A percentile compares a stretch with the other conserved stretches of the same genome.
Conservation (phyloP, 1,140 invertebrate genomes). For the Orussus abietinus region DNA sequence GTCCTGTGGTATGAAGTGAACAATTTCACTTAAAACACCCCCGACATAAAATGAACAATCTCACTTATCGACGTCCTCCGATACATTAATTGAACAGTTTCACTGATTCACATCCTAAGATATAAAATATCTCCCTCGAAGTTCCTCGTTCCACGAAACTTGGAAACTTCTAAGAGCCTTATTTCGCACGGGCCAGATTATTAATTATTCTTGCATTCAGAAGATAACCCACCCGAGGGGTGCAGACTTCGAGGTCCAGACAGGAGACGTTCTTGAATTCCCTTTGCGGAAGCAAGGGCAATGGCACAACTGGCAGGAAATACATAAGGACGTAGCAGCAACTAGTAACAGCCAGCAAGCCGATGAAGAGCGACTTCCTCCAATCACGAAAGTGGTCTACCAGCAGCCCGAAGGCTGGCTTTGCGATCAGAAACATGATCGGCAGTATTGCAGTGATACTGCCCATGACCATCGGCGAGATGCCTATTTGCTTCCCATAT, state of each 20-base stretch:
- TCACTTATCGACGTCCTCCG: too few relatives aligned
- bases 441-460: constrained; percentile 66
- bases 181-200: too few relatives aligned
- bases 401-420: constrained; percentile 68
- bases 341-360: constrained; percentile 60
- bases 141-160: too few relatives aligned
- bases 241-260: constrained; percentile 33
- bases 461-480: constrained; percentile 70
- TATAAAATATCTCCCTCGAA: too few relatives aligned
- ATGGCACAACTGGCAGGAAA: constrained; percentile 58
- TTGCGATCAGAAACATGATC: constrained; percentile 67
- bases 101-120: too few relatives aligned
- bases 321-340: constrained; percentile 62
- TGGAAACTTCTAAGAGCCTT: too few relatives aligned
- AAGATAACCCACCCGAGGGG: too few relatives aligned
- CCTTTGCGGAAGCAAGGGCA: constrained; percentile 25
- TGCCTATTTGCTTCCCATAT: constrained; percentile 69
- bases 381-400: constrained; percentile 62
- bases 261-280: constrained; percentile 33
- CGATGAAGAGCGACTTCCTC: constrained; percentile 68
- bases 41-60: too few relatives aligned
- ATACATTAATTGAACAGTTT: too few relatives aligned
- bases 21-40: too few relatives aligned
- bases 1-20: too few relatives aligned
- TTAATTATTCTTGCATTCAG: too few relatives aligned